Percentiles rank a stretch among this genome's conserved stretches.
Evolutionary conservation across 2,113 vertebrate genomes (phyloP).

Genomic region (Thalassarche chlororhynchos): DNA sequence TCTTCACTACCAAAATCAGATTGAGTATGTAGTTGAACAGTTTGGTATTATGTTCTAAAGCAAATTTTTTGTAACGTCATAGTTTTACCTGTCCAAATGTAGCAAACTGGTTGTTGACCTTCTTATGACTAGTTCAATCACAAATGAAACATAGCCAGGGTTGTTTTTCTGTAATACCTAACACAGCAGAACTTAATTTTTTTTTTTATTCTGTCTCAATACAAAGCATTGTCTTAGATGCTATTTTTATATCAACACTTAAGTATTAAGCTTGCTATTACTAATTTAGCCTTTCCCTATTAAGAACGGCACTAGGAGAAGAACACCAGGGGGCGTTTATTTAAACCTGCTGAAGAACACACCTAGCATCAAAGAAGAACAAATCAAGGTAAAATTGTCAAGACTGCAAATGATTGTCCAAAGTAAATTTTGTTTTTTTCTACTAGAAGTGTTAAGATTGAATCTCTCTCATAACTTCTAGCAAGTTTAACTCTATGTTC

Average conservation of each 20-base stretch:
- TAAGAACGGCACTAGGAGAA: constrained; percentile 91
- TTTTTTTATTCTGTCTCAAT: background rate
- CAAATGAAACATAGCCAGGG: background rate
- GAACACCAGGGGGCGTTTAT: constrained; percentile 96
- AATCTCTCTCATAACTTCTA: background rate
- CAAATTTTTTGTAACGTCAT: background rate
- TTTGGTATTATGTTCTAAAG: background rate
- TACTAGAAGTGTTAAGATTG: background rate
- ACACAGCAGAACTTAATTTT: background rate
- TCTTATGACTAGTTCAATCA: background rate
- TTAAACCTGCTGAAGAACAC: constrained; percentile 94
- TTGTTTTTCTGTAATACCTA: background rate
- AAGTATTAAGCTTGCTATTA: background rate
- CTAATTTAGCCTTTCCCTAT: background rate
- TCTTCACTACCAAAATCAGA: background rate
- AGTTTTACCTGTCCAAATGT: background rate
- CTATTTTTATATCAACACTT: background rate
- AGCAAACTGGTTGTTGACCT: background rate
- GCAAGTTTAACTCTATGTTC: background rate
- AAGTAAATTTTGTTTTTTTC: background rate
- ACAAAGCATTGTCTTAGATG: background rate
- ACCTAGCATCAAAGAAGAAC: constrained; percentile 85
- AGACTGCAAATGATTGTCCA: background rate
- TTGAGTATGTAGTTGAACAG: background rate
- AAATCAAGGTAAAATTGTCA: constrained; percentile 83